Percentiles rank a stretch among this genome's conserved stretches.
Evolutionary conservation across 35 echinoderm and acorn worm species (phyloP).

Genomic region (Patiria miniata): DNA sequence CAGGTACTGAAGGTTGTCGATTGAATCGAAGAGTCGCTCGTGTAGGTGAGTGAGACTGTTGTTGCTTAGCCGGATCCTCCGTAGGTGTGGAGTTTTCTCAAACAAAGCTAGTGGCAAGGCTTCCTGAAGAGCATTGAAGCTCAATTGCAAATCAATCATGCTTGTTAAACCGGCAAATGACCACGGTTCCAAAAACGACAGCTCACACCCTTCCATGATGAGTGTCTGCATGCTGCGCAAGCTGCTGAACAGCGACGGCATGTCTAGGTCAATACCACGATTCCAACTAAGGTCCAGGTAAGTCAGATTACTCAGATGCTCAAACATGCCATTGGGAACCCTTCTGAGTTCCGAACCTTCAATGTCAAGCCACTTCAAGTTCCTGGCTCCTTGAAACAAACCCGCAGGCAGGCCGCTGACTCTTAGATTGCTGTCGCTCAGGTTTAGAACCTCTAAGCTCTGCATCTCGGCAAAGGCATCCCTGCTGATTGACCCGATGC

Average conservation of each 20-base stretch:
- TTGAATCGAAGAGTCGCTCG: conserved; percentile 11
- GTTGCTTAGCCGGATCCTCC: not conserved
- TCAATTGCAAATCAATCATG: not conserved
- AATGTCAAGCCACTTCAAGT: not conserved
- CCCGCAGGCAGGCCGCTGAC: not conserved
- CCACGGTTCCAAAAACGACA: not conserved
- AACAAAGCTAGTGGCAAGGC: not conserved
- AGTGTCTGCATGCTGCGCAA: not conserved
- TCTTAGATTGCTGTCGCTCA: not conserved
- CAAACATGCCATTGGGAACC: not conserved
- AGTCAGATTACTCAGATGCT: not conserved
- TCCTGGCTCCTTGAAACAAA: not conserved
- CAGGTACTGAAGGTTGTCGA: not conserved
- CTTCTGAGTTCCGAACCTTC: not conserved
- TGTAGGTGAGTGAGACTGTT: not conserved
- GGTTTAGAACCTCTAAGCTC: not conserved
- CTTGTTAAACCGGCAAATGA: not conserved
- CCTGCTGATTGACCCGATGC: not conserved
- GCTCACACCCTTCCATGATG: not conserved
- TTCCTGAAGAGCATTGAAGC: not conserved
- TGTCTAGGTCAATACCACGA: not conserved
- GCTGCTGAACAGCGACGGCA: not conserved
- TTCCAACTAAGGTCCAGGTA: not conserved
- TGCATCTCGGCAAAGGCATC: not conserved
- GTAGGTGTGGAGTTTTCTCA: not conserved